Evolutionary conservation across 2,888 invertebrate species (phyloP).

Genomic region (Panorpa germanica): DNA sequence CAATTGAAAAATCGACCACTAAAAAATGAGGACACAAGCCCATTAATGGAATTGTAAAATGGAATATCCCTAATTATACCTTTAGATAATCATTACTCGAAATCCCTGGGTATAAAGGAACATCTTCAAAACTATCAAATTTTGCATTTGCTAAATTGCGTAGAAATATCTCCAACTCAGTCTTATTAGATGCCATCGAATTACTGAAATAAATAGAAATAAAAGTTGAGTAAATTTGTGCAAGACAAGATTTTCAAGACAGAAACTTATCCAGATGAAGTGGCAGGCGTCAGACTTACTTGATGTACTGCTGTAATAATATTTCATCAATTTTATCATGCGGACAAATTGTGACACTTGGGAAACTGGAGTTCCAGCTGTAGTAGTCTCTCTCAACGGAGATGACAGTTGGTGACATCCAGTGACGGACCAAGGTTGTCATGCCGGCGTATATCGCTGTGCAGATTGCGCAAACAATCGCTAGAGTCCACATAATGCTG

Average conservation of each 20-base stretch:
- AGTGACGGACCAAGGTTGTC: too few species aligned
- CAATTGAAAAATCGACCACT: too few species aligned
- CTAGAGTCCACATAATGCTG: too few species aligned
- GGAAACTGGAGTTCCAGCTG: conserved; percentile 14
- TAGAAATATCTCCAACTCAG: conserved; percentile 5
- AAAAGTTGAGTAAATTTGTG: too few species aligned
- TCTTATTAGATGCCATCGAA: neutral
- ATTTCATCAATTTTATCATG: conserved; percentile 12
- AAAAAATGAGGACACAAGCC: too few species aligned
- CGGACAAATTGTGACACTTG: conserved; percentile 12
- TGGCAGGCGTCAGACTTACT: conserved; percentile 1
- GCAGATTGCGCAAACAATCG: too few species aligned
- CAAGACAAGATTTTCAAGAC: too few species aligned
- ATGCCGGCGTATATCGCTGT: too few species aligned
- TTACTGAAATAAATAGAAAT: too few species aligned
- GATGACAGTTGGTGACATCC: conserved; percentile 13
- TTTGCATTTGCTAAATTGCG: conserved; percentile 9
- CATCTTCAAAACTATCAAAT: conserved; percentile 7
- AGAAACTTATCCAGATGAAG: neutral
- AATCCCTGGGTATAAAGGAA: conserved; percentile 7
- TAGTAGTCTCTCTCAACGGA: conserved; percentile 13
- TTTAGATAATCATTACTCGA: conserved; percentile 8
- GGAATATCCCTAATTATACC: too few species aligned
- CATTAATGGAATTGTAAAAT: too few species aligned
- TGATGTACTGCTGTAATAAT: conserved; percentile 11